Percentiles rank a stretch among this genome's conserved stretches.
Evolutionary conservation across 2,888 invertebrate genomes (phyloP).

Genomic region (Acleris literana): DNA sequence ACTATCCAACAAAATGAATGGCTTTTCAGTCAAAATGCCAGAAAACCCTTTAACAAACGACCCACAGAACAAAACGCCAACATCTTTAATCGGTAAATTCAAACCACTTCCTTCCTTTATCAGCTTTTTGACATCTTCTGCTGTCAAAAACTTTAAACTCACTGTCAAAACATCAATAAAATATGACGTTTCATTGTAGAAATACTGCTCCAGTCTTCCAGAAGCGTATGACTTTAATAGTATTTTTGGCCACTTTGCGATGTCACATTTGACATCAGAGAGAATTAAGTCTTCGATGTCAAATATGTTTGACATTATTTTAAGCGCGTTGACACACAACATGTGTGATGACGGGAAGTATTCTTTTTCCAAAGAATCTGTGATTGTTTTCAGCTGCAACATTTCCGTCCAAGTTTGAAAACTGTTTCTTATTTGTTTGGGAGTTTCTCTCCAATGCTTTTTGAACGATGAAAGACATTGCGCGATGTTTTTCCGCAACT

Average conservation of each 20-base stretch:
- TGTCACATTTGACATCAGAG: conserved; percentile 41
- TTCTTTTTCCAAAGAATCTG: conserved; percentile 45
- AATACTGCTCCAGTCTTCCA: conserved; percentile 15
- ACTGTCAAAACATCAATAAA: conserved; percentile 48
- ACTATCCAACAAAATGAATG: conserved; percentile 44
- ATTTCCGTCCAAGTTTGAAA: conserved; percentile 43
- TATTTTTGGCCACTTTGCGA: conserved; percentile 17
- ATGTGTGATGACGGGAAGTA: conserved; percentile 40
- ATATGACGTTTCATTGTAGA: conserved; percentile 19
- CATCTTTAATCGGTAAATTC: conserved; percentile 39
- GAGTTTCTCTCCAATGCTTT: conserved; percentile 32
- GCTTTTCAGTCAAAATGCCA: conserved; percentile 44
- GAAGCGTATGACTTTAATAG: conserved; percentile 8
- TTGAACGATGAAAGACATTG: conserved; percentile 42
- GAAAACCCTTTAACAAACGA: conserved; percentile 49
- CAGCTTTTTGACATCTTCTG: conserved; percentile 43
- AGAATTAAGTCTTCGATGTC: conserved; percentile 25
- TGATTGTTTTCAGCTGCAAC: conserved; percentile 45
- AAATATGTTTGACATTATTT: conserved; percentile 42
- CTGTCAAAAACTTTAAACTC: conserved; percentile 44
- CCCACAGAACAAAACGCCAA: conserved; percentile 30
- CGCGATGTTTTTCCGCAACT: conserved; percentile 41
- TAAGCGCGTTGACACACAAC: conserved; percentile 40
- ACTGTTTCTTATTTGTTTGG: conserved; percentile 30
- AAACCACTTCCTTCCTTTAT: conserved; percentile 42